Conservation (phyloP, 2,797 vertebrate species). For the Myotis findleyi region DNA sequence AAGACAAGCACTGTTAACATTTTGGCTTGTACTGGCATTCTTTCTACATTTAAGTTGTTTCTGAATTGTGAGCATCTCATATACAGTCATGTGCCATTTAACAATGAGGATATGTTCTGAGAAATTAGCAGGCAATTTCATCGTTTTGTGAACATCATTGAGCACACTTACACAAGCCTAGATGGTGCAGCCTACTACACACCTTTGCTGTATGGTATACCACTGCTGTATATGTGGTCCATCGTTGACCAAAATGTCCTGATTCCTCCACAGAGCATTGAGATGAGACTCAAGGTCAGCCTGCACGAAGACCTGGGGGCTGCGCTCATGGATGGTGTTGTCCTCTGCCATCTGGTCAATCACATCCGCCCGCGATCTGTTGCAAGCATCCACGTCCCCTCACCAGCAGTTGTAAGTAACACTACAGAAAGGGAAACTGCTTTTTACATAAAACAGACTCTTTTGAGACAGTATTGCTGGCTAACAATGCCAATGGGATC, state of each 20-base stretch:
- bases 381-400: constrained; percentile 96
- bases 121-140: background rate
- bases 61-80: background rate
- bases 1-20: background rate
- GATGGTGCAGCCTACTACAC: background rate
- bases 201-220: background rate
- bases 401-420: constrained; percentile 94
- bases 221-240: background rate
- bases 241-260: background rate
- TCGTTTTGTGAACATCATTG: background rate
- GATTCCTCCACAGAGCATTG: constrained; percentile 87
- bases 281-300: constrained; percentile 94
- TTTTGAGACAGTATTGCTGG: background rate
- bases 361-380: constrained; percentile 95
- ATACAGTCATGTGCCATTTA: background rate
- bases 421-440: background rate
- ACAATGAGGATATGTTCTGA: background rate
- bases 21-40: background rate
- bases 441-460: background rate
- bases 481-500: background rate
- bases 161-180: background rate
- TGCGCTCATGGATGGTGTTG: constrained; percentile 96
- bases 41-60: background rate
- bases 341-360: constrained; percentile 97
- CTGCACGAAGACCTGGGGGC: constrained; percentile 95